Evolutionary conservation across 2,113 vertebrate species (phyloP).

Genomic region (Silurus asotus): DNA sequence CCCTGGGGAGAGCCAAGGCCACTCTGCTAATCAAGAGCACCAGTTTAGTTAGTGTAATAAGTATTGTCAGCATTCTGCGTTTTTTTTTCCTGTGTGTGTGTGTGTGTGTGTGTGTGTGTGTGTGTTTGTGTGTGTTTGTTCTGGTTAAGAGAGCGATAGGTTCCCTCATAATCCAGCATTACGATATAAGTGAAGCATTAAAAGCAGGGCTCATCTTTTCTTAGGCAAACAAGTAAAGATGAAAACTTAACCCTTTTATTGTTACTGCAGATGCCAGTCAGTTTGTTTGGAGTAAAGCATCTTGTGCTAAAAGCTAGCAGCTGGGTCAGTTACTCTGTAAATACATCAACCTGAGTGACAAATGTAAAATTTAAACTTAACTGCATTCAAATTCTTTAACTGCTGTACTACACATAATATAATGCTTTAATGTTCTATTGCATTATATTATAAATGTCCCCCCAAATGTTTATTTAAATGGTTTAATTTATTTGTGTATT

Average conservation of each 20-base stretch:
- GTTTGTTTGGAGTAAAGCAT: constrained; percentile 60
- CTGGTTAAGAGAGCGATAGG: background rate
- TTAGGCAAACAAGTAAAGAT: constrained; percentile 68
- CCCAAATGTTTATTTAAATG: background rate
- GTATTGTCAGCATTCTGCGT: constrained; percentile 52
- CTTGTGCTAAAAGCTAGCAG: constrained; percentile 62
- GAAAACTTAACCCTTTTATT: constrained; percentile 64
- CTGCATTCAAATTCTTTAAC: background rate
- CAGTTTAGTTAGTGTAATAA: constrained; percentile 59
- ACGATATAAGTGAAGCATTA: background rate
- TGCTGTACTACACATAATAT: background rate
- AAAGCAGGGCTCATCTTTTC: constrained; percentile 58
- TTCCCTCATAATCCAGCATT: background rate
- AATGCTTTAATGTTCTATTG: background rate
- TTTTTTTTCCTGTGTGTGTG: constrained; percentile 33
- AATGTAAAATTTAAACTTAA: constrained; percentile 37
- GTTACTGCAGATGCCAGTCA: constrained; percentile 61
- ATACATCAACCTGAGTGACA: constrained; percentile 71
- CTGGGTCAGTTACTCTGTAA: constrained; percentile 71
- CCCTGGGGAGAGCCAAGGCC: constrained; percentile 46
- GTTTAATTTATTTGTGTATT: background rate
- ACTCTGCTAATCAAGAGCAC: constrained; percentile 63
- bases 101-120: constrained; percentile 30
- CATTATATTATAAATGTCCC: background rate
- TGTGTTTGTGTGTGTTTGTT: background rate